Percentiles rank a stretch among this genome's conserved stretches.
phyloP scores from a whole-genome alignment of 2,888 invertebrate genomes.

The Melanophora roralis region DNA sequence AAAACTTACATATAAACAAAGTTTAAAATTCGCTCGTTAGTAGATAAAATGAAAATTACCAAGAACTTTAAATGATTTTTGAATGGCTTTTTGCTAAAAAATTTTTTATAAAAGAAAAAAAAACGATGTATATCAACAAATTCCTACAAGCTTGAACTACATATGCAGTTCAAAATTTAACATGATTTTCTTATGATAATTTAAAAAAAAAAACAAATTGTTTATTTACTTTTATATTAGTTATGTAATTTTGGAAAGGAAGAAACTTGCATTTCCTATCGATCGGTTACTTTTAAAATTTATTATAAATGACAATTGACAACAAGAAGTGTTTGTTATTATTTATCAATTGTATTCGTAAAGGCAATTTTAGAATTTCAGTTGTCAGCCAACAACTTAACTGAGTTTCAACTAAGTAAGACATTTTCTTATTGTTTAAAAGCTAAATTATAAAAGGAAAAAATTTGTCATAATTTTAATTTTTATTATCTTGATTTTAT shows the following conservation, averaged over 20 bases:
- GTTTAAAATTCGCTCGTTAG: slow-evolving; percentile 6
- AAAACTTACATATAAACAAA: not conserved
- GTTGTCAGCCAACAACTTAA: no score
- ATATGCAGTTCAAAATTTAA: slow-evolving; percentile 37
- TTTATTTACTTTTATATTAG: no score
- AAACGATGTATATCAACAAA: slow-evolving; percentile 11
- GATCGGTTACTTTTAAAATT: no score
- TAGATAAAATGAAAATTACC: not conserved
- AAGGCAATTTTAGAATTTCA: no score
- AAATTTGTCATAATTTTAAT: slow-evolving; percentile 58
- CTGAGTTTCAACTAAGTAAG: slow-evolving; percentile 11
- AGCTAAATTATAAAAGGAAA: not conserved
- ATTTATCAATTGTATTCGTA: no score
- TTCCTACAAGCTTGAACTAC: not conserved
- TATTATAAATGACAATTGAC: no score
- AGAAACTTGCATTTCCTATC: no score
- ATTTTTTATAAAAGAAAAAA: not conserved
- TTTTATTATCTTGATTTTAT: not conserved
- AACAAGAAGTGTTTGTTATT: no score
- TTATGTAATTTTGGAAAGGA: no score
- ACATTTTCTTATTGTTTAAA: slow-evolving; percentile 38
- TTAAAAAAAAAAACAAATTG: not conserved
- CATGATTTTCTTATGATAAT: slow-evolving; percentile 10
- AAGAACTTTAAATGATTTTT: slow-evolving; percentile 34
- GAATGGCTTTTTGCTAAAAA: not conserved